Evolutionary conservation across 1,140 invertebrate species (phyloP).

Genomic region (Macrosteles quadrilineatus): DNA sequence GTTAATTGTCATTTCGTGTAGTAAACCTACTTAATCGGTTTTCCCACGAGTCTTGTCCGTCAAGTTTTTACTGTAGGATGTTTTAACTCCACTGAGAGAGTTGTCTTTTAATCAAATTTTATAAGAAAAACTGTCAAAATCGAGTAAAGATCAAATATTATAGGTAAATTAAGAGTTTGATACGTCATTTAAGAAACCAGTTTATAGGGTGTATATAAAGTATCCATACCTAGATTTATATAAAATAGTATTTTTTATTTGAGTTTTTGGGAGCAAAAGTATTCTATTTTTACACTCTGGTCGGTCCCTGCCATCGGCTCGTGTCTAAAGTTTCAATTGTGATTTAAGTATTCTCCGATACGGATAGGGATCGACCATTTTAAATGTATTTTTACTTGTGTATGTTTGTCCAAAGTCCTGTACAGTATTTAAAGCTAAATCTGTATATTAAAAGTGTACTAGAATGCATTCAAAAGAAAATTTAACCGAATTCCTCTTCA

Average conservation of each 20-base stretch:
- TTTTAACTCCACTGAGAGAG: background rate
- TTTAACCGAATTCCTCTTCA: background rate
- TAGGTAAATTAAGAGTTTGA: slow-evolving; percentile 20
- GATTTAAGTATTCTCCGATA: background rate
- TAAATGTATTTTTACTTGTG: slow-evolving; percentile 5
- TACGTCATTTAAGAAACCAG: slow-evolving; percentile 18
- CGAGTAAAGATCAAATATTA: background rate
- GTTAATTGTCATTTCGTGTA: background rate
- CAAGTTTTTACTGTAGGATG: background rate
- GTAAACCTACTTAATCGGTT: background rate
- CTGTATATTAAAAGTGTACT: slow-evolving; percentile 5
- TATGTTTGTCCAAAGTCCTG: slow-evolving; percentile 11
- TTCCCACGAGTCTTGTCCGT: background rate
- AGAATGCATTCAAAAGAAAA: slow-evolving; percentile 14
- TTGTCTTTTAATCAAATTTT: background rate
- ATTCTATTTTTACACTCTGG: slow-evolving; percentile 24
- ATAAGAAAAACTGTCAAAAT: slow-evolving; percentile 11
- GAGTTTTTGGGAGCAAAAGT: slow-evolving; percentile 29
- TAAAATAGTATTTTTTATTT: slow-evolving; percentile 30
- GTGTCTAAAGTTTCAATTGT: background rate
- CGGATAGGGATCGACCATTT: background rate
- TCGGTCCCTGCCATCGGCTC: background rate
- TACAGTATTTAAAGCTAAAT: slow-evolving; percentile 12
- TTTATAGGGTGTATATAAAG: slow-evolving; percentile 22
- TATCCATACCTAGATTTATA: slow-evolving; percentile 23